A percentile compares a stretch with the other conserved stretches of the same genome.
phyloP scores from a whole-genome alignment of 1,140 invertebrate species.

The Trinorchestia longiramus region DNA sequence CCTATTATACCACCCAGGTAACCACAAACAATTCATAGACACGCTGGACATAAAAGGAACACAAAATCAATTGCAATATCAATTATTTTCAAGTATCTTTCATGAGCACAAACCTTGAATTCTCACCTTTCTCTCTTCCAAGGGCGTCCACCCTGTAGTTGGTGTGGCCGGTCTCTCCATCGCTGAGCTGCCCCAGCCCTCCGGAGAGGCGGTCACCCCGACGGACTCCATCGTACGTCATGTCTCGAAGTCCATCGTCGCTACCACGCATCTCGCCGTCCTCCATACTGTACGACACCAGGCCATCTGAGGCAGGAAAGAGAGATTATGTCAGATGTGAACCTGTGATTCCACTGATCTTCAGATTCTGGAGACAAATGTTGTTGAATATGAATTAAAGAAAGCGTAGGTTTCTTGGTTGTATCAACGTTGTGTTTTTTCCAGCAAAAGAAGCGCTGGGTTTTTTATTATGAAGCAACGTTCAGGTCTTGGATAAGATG shows the following conservation, averaged over 20 bases:
- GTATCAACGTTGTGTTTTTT: too few species aligned
- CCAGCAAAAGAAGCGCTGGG: too few species aligned
- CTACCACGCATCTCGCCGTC: conserved; percentile 73
- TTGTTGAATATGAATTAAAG: too few species aligned
- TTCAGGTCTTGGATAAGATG: too few species aligned
- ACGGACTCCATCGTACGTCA: conserved; percentile 76
- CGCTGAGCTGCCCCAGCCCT: conserved; percentile 92
- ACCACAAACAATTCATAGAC: too few species aligned
- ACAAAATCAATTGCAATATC: too few species aligned
- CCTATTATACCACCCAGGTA: too few species aligned
- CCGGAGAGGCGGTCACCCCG: conserved; percentile 74
- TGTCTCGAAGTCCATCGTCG: conserved; percentile 75
- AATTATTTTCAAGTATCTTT: neutral
- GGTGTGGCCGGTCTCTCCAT: conserved; percentile 83
- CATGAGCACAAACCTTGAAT: neutral
- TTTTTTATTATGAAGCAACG: too few species aligned
- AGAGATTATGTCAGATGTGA: neutral
- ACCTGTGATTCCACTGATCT: too few species aligned
- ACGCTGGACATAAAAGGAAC: too few species aligned
- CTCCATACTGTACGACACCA: conserved; percentile 75
- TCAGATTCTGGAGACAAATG: too few species aligned
- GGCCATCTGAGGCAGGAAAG: conserved; percentile 71
- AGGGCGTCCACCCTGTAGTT: conserved; percentile 81
- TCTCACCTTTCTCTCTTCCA: neutral
- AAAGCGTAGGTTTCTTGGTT: too few species aligned